Evolutionary conservation across 2,888 invertebrate genomes (phyloP).

Genomic region (Rhagonycha fulva): DNA sequence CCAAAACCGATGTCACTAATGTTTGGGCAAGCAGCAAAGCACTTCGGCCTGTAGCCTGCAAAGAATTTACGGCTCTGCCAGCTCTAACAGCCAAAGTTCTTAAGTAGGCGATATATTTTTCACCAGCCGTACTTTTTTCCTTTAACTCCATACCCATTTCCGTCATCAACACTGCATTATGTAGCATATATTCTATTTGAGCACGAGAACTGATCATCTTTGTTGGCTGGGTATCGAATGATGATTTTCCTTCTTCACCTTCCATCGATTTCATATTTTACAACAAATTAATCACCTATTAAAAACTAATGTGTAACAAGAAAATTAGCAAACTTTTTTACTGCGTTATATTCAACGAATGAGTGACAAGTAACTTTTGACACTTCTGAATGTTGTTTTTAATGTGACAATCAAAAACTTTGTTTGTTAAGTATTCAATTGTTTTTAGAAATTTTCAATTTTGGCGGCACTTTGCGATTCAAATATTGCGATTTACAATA

Average conservation of each 20-base stretch:
- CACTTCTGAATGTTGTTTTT: neutral
- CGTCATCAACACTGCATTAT: conserved; percentile 50
- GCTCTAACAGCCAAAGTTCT: conserved; percentile 49
- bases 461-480: neutral
- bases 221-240: neutral
- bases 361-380: neutral
- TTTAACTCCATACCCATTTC: conserved; percentile 54
- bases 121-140: conserved; percentile 49
- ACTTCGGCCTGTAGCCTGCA: conserved; percentile 48
- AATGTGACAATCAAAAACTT: neutral
- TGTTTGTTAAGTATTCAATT: neutral
- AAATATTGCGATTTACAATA: neutral
- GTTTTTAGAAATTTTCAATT: neutral
- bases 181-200: conserved; percentile 47
- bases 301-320: neutral
- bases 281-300: neutral
- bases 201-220: conserved; percentile 30
- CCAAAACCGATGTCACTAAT: conserved; percentile 40
- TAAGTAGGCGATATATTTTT: conserved; percentile 52
- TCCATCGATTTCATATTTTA: neutral
- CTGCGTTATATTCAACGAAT: neutral
- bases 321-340: neutral
- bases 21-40: conserved; percentile 50
- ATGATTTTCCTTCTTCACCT: neutral
- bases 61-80: conserved; percentile 46